These are phyloP conservation scores for Anguilla megastoma DNA, from an alignment of 2,797 vertebrate genomes.

Conservation along the genomic window DNA sequence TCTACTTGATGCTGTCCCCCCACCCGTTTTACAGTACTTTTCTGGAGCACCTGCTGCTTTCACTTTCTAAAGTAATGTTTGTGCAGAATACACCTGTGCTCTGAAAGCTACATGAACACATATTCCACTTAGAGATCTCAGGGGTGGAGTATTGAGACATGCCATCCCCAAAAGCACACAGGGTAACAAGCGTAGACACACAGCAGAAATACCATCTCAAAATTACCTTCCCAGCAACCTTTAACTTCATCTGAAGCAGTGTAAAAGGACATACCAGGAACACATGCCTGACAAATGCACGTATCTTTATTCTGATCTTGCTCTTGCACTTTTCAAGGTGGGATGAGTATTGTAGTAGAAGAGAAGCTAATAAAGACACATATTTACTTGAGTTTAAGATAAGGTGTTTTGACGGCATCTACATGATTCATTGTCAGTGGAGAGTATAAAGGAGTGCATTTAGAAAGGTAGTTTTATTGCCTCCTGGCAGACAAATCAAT, in stretches of 20 bases:
- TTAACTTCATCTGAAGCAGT: slow-evolving; percentile 22
- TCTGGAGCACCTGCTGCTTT: slow-evolving; percentile 26
- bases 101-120: slow-evolving; percentile 9
- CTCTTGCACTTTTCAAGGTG: neutral
- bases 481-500: too few relatives aligned
- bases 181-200: slow-evolving; percentile 29
- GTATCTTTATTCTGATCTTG: neutral
- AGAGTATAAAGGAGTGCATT: too few relatives aligned
- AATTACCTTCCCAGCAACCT: slow-evolving; percentile 24
- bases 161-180: slow-evolving; percentile 8
- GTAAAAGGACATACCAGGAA: slow-evolving; percentile 13
- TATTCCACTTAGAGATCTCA: slow-evolving; percentile 31
- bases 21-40: neutral
- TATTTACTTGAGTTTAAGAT: too few relatives aligned
- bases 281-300: neutral
- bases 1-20: too few relatives aligned
- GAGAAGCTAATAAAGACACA: too few relatives aligned
- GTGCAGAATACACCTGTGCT: neutral
- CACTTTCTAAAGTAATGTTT: slow-evolving; percentile 10
- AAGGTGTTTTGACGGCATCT: too few relatives aligned
- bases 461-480: too few relatives aligned
- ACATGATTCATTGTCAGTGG: too few relatives aligned
- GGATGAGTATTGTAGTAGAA: neutral
- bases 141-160: neutral
- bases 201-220: neutral